Base-by-base conservation (phyloP, 2,888 invertebrate species). In the Perithous albicinctus region DNA sequence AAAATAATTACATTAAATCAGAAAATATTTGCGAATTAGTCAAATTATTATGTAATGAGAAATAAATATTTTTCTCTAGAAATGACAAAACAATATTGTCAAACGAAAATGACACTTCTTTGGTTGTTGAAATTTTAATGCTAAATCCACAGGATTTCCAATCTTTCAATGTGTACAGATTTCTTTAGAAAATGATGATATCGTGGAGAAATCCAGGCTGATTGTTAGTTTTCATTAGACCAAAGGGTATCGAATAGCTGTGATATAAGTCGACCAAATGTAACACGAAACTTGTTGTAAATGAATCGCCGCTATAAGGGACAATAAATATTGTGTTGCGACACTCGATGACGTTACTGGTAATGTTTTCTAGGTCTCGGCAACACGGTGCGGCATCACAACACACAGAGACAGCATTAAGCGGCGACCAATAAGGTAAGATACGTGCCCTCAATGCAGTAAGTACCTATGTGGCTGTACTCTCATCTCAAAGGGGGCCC, bases 381-480 rank as follows among this genome's bases (percentile, higher is more conserved):
- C 32, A 59, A n/a, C 15, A 59, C 46, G 32, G 46, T 63, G 56
- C 61, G 67, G 48, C 61, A 73, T 54, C 46, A 77, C 63, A 70
- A 54, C 26, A 48, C 59, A 67, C 35, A 48, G 26, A 54, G 20
- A n/a, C 29, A 18, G 2, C 32, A 10, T 6, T 6, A 7, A 29
- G 2, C 51, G 10, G 41, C 20, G 83, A 88, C 88, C 86, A 88
- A 90, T 89, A 90, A 90, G 90, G 90, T 80, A 86, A 88, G 88
- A 89, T 88, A 87, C 86, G 85, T 88, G 89, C 88, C 87, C 89
- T 88, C 88, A 85, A 88, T 89, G 83, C 84, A 73, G 69, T 82
- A 70, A 69, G 35, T 51, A 84, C 85, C 86, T 87, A 85, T 84
- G 83, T 79, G 80, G 64, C 77, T 74, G 81, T 67, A 84, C 29